These are phyloP conservation scores for Drosophila guanche DNA, from an alignment of 1,140 invertebrate genomes.

Conservation along the genomic window DNA sequence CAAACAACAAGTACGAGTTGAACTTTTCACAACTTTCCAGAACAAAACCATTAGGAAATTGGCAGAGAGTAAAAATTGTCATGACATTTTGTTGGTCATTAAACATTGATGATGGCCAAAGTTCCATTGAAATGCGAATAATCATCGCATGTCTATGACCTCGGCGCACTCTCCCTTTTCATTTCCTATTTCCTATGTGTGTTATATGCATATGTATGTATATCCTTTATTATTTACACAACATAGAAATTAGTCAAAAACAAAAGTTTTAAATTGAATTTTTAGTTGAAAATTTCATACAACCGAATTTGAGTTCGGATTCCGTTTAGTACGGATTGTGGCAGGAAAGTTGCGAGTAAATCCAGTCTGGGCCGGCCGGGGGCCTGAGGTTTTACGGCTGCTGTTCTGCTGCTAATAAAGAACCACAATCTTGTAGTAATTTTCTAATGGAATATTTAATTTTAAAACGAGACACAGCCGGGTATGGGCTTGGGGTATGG, in stretches of 20 bases:
- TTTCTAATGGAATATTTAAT: conserved; percentile 83
- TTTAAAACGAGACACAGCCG: conserved; percentile 77
- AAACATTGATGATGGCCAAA: conserved; percentile 53
- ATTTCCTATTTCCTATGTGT: background rate
- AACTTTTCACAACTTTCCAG: conserved; percentile 8
- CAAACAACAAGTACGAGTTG: conserved; percentile 58
- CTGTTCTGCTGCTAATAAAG: conserved; percentile 47
- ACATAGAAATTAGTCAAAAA: conserved; percentile 12
- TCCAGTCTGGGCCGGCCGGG: conserved; percentile 8
- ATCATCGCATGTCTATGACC: conserved; percentile 26
- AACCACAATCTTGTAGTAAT: conserved; percentile 83
- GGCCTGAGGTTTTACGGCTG: background rate
- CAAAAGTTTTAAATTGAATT: conserved; percentile 15
- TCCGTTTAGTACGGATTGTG: conserved; percentile 17
- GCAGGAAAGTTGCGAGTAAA: conserved; percentile 51
- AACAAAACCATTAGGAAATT: conserved; percentile 41
- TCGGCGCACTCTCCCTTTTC: background rate
- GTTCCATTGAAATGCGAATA: conserved; percentile 15
- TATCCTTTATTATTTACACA: conserved; percentile 23
- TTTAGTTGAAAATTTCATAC: background rate
- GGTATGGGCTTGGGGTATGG: conserved; percentile 38
- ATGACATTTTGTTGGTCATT: conserved; percentile 53
- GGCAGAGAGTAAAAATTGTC: conserved; percentile 48
- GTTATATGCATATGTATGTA: conserved; percentile 1
- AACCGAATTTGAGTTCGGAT: conserved; percentile 17